Percentiles rank a stretch among this genome's conserved stretches.
Evolutionary conservation across 92 coral and sea anemone species (phyloP).

Genomic region (Hydrozoanthus gracilis): DNA sequence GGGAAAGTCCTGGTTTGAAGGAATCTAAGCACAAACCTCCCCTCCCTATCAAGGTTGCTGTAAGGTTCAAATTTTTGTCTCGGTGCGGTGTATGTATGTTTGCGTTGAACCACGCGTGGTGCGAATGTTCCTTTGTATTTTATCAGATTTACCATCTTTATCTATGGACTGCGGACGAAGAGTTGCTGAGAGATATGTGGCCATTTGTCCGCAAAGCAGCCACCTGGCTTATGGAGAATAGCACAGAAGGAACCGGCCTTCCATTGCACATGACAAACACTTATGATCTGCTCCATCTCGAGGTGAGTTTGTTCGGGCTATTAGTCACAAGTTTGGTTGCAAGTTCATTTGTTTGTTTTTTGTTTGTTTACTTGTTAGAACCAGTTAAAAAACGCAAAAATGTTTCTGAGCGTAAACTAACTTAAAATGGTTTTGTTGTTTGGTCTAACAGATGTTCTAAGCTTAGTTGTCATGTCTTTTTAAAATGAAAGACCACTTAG

Average conservation of each 20-base stretch:
- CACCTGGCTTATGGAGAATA: conserved; percentile 66
- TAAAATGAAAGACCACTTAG: too few species aligned
- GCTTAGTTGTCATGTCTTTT: too few species aligned
- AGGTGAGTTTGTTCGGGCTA: background rate
- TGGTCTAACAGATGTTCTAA: too few species aligned
- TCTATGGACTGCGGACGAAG: conserved; percentile 76
- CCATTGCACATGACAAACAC: conserved; percentile 87
- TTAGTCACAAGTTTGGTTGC: background rate
- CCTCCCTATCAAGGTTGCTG: background rate
- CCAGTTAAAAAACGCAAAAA: too few species aligned
- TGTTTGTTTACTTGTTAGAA: too few species aligned
- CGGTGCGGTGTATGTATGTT: too few species aligned
- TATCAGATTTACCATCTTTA: conserved; percentile 83
- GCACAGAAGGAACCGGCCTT: conserved; percentile 74
- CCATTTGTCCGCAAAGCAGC: conserved; percentile 77
- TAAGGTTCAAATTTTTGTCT: too few species aligned
- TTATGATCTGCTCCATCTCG: conserved; percentile 72
- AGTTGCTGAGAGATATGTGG: conserved; percentile 79
- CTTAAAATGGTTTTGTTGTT: too few species aligned
- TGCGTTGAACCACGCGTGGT: background rate
- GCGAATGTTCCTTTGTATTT: background rate
- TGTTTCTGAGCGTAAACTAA: too few species aligned
- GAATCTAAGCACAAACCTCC: background rate
- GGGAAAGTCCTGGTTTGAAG: background rate
- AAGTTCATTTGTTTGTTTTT: background rate